Base-by-base conservation (phyloP, 2,113 vertebrate species). In the Mirounga angustirostris region DNA sequence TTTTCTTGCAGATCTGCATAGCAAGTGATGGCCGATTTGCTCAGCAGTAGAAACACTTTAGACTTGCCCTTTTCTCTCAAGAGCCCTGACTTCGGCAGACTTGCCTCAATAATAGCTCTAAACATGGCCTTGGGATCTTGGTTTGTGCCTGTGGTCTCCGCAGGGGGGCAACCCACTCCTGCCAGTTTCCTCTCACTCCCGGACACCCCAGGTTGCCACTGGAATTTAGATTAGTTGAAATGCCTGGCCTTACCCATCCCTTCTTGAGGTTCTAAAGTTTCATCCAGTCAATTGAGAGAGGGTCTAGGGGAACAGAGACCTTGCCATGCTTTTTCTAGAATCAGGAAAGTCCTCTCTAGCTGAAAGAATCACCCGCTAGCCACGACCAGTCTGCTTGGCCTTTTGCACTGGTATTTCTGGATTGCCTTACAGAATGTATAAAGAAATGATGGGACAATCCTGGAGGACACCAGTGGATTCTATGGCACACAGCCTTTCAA, bases 1-100 rank as follows among this genome's bases (percentile, higher is more conserved):
- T 97, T 96, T 97, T 88, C 80, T 50, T 67, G 95, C 43, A 92
- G 80, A 96, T 98, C 79, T 97, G 90, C 95, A 74, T 71, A 91
- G 86, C 58, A 92, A 96, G 89, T 90, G 76, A 78, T 74, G 79
- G 94, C 52, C 12, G 30, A 84, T 97, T 98, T 96, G 69, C 50
- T 95, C 83, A 81, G 89, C 58, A 92, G 43, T 67, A 92, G 94
- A 87, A 96, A 78, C 26, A 36, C 87, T 96, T 86, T 96, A 80
- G 69, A 83, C 52, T 15, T 43, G 46, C 58, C 40, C 65, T 22
- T 88, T 9, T 88, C 26, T 88, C 87, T 69, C 92, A 96, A 18
- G 81, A 76, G 82, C 36, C n/a, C 63, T 93, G 82, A 97, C 28
- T 78, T 96, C 33, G 65, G 63, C 83, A 85, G 56, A 92, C 52